Evolutionary conservation across 2,113 vertebrate genomes (phyloP), one percentile per base, ranked within the genome.

Genomic region (Elgaria multicarinata): DNA sequence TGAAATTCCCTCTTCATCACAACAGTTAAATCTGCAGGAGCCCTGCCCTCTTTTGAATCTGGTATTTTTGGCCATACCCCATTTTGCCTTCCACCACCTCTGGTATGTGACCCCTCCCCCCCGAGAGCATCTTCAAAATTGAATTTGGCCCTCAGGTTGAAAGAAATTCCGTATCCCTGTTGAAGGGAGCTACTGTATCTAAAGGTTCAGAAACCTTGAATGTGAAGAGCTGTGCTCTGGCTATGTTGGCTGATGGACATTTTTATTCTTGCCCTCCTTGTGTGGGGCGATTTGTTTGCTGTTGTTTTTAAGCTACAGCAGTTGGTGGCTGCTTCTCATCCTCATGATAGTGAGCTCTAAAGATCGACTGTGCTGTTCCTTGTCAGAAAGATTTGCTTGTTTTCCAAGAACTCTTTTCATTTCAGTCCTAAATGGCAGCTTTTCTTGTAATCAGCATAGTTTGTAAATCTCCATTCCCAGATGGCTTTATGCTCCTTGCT

Each of bases 401-500:
- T 76, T 80, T 28, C 39, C 39, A 78, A 78, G 58, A 67, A 31
- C 20, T 46, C 44, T 26, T 67, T 28, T 87, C 1, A 71, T 55
- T 66, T 82, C 58, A 71, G 22, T 46, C 75, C 82, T 46, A 22
- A 91, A 0, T 74, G 91, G 9, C 42, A 69, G 67, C 46, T 88
- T 92, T 74, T 86, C 7, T 33, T 46, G 3, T 72, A 58, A 88
- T 79, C 46, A 77, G 8, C 14, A 62, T 85, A 85, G 71, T 83
- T 87, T 2, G 71, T 87, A 90, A 92, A 83, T 87, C 50, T 22
- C 1, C 14, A 82, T 64, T 79, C 42, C 13, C 80, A 86, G 28
- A 46, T 1, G 89, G 69, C 87, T 88, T 44, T 64, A 85, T 86
- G 44, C 4, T 78, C 75, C 90, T 24, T 44, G 24, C 86, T 91